phyloP scores from a whole-genome alignment of 2,113 vertebrate species.

The Bubo blakistoni region DNA sequence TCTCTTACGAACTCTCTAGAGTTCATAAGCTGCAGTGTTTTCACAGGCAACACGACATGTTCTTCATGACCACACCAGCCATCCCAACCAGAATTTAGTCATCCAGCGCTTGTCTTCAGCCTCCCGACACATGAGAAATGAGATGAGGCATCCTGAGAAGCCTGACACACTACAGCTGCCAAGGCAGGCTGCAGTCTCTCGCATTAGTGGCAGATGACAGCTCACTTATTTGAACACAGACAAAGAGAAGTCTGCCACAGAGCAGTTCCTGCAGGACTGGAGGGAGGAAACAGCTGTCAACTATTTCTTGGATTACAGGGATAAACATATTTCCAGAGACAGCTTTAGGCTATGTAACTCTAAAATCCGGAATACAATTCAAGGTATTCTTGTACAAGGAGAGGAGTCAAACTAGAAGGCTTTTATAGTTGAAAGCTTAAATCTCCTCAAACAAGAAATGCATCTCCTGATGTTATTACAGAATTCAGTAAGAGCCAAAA shows the following conservation, averaged over 20 bases:
- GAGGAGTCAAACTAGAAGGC: background rate
- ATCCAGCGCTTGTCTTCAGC: background rate
- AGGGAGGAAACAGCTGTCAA: constrained; percentile 53
- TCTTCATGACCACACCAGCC: background rate
- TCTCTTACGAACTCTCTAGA: accelerated
- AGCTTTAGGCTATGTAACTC: constrained; percentile 16
- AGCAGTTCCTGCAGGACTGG: constrained; percentile 24
- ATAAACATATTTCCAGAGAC: constrained; percentile 36
- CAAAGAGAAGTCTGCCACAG: background rate
- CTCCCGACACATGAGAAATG: background rate
- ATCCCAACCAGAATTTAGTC: background rate
- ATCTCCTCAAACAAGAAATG: constrained; percentile 7
- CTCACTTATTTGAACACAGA: constrained; percentile 26
- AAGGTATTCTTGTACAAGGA: constrained; percentile 12
- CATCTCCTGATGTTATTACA: background rate
- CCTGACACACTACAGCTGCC: constrained; percentile 15
- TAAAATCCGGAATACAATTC: constrained; percentile 5
- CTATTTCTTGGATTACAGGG: constrained; percentile 52
- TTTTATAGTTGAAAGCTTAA: background rate
- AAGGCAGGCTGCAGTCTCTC: background rate
- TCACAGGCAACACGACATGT: background rate
- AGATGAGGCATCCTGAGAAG: background rate
- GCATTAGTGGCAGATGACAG: background rate
- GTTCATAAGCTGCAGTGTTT: background rate
- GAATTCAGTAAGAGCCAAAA: background rate